Base-by-base conservation (phyloP, 2,888 invertebrate genomes). In the Periphyllus acericola region DNA sequence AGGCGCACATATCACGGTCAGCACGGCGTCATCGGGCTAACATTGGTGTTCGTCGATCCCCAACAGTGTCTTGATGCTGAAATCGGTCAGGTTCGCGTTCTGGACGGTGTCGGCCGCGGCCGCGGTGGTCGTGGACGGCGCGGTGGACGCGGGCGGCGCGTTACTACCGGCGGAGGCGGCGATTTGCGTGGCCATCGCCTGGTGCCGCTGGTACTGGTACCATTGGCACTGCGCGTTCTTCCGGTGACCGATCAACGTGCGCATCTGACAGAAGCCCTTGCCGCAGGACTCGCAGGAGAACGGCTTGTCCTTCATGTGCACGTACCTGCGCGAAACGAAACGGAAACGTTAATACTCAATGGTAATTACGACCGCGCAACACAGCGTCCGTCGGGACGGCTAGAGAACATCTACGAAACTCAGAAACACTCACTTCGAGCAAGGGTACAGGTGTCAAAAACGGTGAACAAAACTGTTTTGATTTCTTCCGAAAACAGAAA, bases 291-390 rank as follows among this genome's bases (percentile, higher is more conserved):
- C 94, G 92, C 99, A 99, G 91, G 98, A 98, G 93, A 98, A 99
- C 0, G 99, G 99, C 92, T 99, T 99, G 92, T 99, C 98, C 92
- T 99, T 99, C 90, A 97, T 97, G 93, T 99, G 99, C 90, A 99
- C 99, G 92, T 98, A 99, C 91, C 97, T 97, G 93, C 91, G 46
- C 89, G 90, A 89, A 89, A 55, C 76, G 80, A 87, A 34, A n/a
- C 55, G 6, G 46, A n/a, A 32, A 19, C 82, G 68, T 46, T 71
- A 46, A 25, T 32, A 46, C 21, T n/a, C n/a, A n/a, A n/a, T n/a
- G n/a, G n/a, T n/a, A n/a, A n/a, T n/a, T n/a, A n/a, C n/a, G n/a
- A n/a, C n/a, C n/a, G n/a, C n/a, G n/a, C n/a, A n/a, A n/a, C n/a
- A n/a, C n/a, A n/a, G n/a, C n/a, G n/a, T n/a, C 11, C 75, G 32